Evolutionary conservation across 2,113 vertebrate species (phyloP), one percentile per base, ranked within the genome.

Genomic region (Cryptoleucopteryx plumbea): DNA sequence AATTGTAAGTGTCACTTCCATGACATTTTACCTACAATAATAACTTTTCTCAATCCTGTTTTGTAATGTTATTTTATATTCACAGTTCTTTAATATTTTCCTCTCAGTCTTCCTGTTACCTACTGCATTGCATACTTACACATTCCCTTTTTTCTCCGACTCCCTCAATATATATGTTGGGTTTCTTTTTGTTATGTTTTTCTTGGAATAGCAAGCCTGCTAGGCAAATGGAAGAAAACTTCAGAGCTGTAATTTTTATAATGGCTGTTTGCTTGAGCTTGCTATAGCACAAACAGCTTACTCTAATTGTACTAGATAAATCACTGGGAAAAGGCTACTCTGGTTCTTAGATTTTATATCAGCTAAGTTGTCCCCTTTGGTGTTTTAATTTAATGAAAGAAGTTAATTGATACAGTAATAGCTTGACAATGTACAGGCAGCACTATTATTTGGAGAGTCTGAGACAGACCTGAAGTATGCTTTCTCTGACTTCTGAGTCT

Each of bases 361-460:
- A 75, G 65, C 53, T 85, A 91, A 91, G 53, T 87, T 88, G 79
- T 91, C 90, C 67, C 65, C 78, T 84, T 93, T 65, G 61, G 95
- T 85, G 43, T 68, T 96, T 96, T 90, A 95, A 93, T 96, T 95
- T 96, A 96, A 92, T 90, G 63, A 74, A 96, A 61, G 13, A 58
- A 61, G 43, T 95, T 94, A 97, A 92, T 96, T 97, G 77, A 89
- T 94, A 71, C 72, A 83, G 77, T 92, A 96, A 85, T 52, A 63
- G 32, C 53, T 93, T 96, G 68, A 93, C 45, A 93, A 61, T 25
- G 50, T 91, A 53, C 27, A 75, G 65, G 53, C 47, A 70, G 45
- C 27, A 72, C 18, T 65, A 43, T 59, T 73, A 38, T 92, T 66
- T 81, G 16, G 63, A 88, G 32, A 77, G 26, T 86, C 50, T 86